These are phyloP conservation scores for Sceloporus tristichus DNA, from an alignment of 2,113 vertebrate species.

Conservation along the genomic window DNA sequence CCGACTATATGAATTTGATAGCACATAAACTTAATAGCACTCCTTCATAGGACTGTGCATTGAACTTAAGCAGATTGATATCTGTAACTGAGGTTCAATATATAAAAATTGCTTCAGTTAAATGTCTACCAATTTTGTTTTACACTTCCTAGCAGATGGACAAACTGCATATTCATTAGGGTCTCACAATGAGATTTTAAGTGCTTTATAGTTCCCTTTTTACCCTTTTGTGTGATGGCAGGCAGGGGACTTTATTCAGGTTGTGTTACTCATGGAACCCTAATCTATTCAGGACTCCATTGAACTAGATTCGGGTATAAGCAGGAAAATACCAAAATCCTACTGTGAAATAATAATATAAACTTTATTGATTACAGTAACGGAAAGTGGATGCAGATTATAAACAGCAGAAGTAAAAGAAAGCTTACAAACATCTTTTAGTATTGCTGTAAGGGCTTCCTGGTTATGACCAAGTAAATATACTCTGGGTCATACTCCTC, in stretches of 20 bases:
- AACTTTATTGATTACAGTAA: no score
- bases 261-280: background rate
- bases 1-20: fast-evolving
- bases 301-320: no score
- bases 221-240: background rate
- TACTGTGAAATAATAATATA: no score
- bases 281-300: no score
- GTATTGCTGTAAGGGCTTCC: no score
- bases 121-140: background rate
- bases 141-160: background rate
- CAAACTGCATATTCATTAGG: background rate
- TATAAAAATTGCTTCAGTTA: conserved; percentile 7
- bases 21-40: background rate
- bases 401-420: no score
- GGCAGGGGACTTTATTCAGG: background rate
- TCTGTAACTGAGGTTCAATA: background rate
- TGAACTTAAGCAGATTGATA: background rate
- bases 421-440: no score
- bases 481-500: no score
- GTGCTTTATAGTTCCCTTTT: background rate
- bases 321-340: no score
- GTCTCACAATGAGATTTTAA: conserved; percentile 11
- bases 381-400: no score
- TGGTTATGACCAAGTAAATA: no score
- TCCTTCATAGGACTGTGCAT: conserved; percentile 3